phyloP scores from a whole-genome alignment of 2,113 vertebrate species.

The Cinclus mexicanus region DNA sequence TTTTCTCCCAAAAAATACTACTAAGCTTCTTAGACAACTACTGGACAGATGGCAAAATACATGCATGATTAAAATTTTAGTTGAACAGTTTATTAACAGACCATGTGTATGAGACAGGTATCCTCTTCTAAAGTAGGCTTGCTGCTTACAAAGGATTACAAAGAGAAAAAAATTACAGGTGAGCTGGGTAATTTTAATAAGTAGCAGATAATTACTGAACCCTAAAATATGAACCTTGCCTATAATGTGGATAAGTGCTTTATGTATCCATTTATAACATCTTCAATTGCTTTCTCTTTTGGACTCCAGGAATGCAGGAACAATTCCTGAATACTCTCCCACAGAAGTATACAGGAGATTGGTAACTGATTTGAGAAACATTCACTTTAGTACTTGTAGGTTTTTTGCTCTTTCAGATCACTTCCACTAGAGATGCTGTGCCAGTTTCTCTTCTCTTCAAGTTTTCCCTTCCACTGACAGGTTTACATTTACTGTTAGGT shows the following conservation, averaged over 20 bases:
- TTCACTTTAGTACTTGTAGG: neutral
- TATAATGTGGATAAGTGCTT: neutral
- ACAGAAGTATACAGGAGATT: neutral
- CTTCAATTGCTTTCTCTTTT: neutral
- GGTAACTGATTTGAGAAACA: neutral
- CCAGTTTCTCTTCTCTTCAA: neutral
- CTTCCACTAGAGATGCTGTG: neutral
- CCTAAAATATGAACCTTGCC: neutral
- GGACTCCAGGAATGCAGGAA: neutral
- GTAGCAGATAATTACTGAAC: neutral
- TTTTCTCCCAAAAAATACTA: neutral
- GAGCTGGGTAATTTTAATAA: neutral
- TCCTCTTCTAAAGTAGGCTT: neutral
- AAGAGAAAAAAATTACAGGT: neutral
- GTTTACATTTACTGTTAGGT: neutral
- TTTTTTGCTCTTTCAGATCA: neutral
- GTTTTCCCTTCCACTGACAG: neutral
- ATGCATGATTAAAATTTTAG: rapidly evolving
- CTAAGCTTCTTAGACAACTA: neutral
- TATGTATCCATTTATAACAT: neutral
- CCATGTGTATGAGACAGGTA: neutral
- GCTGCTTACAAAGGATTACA: neutral
- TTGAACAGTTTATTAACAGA: neutral
- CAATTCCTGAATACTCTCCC: neutral
- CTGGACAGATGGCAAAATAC: neutral